phyloP scores from a whole-genome alignment of 1,140 invertebrate genomes.

The Xylocopa sonorina region DNA sequence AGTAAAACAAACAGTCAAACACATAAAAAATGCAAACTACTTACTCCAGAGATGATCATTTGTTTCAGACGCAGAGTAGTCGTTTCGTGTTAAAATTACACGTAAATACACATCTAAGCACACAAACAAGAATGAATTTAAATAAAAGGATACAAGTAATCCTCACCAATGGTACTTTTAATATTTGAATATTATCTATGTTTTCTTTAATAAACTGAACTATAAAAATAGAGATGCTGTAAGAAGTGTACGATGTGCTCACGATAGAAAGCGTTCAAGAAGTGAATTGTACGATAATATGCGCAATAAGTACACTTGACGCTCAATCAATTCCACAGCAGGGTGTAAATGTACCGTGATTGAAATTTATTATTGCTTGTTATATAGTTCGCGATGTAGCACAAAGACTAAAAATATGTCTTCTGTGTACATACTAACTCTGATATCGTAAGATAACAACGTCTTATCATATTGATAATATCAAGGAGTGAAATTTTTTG shows the following conservation, averaged over 20 bases:
- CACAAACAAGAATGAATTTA: too few relatives aligned
- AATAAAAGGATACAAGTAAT: background rate
- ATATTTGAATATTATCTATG: slow-evolving; percentile 14
- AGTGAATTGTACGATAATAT: slow-evolving; percentile 32
- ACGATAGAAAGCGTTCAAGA: slow-evolving; percentile 17
- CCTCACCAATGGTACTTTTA: background rate
- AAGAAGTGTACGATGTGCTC: slow-evolving; percentile 16
- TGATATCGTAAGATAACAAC: background rate
- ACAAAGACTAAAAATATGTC: background rate
- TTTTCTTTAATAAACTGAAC: background rate
- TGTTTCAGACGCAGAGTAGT: background rate
- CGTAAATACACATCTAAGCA: background rate
- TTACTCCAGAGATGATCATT: background rate
- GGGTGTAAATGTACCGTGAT: slow-evolving; percentile 47
- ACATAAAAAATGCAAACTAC: background rate
- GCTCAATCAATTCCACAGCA: slow-evolving; percentile 44
- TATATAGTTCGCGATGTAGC: background rate
- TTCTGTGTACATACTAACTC: background rate
- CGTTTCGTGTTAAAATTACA: background rate
- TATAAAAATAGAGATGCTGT: background rate
- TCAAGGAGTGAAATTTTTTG: too few relatives aligned
- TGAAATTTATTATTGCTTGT: slow-evolving; percentile 44
- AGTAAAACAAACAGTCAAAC: too few relatives aligned
- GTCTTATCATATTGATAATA: slow-evolving; percentile 29
- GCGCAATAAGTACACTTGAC: slow-evolving; percentile 24